Conservation (phyloP, 2,113 vertebrate species). For the Microcebus murinus region DNA sequence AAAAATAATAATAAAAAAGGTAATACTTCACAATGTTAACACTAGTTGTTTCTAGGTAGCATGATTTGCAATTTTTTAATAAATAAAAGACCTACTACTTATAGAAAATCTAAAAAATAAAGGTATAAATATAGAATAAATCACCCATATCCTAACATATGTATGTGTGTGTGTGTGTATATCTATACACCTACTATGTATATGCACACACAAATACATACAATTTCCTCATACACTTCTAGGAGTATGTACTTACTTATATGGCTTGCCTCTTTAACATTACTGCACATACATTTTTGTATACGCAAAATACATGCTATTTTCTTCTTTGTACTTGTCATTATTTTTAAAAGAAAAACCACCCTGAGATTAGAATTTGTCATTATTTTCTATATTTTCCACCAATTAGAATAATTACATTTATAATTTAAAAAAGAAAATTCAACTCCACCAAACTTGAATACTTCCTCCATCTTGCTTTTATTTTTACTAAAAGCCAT, state of each 20-base stretch:
- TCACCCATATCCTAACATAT: not conserved
- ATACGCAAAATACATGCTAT: not conserved
- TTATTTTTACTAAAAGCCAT: constrained; percentile 38
- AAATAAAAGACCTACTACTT: not conserved
- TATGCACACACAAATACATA: not conserved
- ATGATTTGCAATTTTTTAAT: not conserved
- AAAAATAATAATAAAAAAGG: not conserved
- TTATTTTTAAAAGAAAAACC: not conserved
- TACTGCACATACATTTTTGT: not conserved
- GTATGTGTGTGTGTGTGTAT: too few species aligned
- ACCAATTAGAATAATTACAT: not conserved
- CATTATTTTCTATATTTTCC: constrained; percentile 32
- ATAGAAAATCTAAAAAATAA: not conserved
- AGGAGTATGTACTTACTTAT: constrained; percentile 26
- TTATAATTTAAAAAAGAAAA: constrained; percentile 38
- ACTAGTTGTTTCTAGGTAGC: not conserved
- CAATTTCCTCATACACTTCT: not conserved
- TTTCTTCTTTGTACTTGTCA: not conserved
- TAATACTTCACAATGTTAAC: constrained; percentile 18
- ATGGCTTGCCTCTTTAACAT: constrained; percentile 18
- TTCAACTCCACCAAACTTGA: constrained; percentile 19
- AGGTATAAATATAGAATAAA: not conserved
- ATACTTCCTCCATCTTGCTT: not conserved
- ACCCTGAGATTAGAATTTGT: not conserved
- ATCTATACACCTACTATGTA: not conserved